phyloP scores from a whole-genome alignment of 2,888 invertebrate genomes.

The Rhamphomyia laevipes region DNA sequence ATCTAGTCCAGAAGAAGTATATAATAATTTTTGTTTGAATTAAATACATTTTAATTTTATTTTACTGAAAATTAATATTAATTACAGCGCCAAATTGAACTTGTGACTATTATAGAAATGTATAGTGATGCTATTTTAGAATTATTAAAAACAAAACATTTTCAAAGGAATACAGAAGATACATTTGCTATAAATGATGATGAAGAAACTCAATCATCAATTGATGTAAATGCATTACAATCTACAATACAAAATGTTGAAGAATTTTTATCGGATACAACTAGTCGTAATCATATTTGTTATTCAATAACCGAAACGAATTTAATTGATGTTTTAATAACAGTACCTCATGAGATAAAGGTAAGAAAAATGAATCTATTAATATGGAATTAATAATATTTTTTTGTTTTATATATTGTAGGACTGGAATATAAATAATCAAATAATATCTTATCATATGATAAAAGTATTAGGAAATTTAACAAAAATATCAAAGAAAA shows the following conservation, averaged over 20 bases:
- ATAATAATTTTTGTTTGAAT: conserved; percentile 11
- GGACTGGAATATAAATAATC: conserved; percentile 30
- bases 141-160: conserved; percentile 30
- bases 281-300: conserved; percentile 24
- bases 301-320: conserved; percentile 36
- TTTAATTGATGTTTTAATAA: conserved; percentile 33
- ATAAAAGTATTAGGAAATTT: conserved; percentile 27
- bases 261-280: conserved; percentile 25
- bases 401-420: conserved; percentile 13
- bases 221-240: conserved; percentile 32
- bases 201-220: conserved; percentile 20
- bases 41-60: neutral
- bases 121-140: conserved; percentile 36
- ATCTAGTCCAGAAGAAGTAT: conserved; percentile 44
- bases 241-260: conserved; percentile 32
- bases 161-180: conserved; percentile 21
- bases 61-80: neutral
- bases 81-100: conserved; percentile 45
- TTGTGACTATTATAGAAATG: conserved; percentile 36
- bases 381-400: neutral
- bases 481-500: conserved; percentile 23
- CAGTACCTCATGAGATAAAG: conserved; percentile 31
- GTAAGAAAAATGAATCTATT: conserved; percentile 15
- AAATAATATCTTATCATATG: conserved; percentile 25
- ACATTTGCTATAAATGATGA: conserved; percentile 28